These are phyloP conservation scores for Equus quagga DNA, from an alignment of 2,113 vertebrate species.

Conservation along the genomic window DNA sequence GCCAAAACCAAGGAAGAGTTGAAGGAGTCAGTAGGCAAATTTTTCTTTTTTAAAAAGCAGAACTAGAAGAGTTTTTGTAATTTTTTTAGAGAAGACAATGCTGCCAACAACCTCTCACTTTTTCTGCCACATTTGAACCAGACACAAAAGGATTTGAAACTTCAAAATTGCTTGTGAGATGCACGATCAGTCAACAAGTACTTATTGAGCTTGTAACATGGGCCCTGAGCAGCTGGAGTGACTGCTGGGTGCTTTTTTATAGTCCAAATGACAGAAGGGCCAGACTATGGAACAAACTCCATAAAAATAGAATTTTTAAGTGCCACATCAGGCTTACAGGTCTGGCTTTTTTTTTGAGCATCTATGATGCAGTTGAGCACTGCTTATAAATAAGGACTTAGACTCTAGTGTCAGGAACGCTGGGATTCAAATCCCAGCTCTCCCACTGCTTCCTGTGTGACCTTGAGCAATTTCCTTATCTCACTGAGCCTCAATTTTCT, in stretches of 20 bases:
- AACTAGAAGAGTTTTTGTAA: not conserved
- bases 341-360: not conserved
- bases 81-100: constrained; percentile 40
- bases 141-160: constrained; percentile 24
- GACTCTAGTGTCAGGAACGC: not conserved
- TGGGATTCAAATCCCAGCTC: not conserved
- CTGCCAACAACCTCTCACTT: not conserved
- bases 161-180: not conserved
- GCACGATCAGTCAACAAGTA: not conserved
- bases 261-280: not conserved
- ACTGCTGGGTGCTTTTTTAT: not conserved
- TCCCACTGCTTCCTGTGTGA: not conserved
- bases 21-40: not conserved
- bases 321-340: not conserved
- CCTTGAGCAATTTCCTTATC: not conserved
- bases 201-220: not conserved
- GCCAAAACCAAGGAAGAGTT: not conserved
- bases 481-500: not conserved
- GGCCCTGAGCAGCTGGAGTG: not conserved
- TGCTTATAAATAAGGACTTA: not conserved
- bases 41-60: not conserved
- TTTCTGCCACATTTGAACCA: constrained; percentile 48
- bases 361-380: not conserved
- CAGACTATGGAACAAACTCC: not conserved
- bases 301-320: constrained; percentile 22